These are phyloP conservation scores for Sakesphorus luctuosus DNA, from an alignment of 2,113 vertebrate genomes.

Conservation along the genomic window DNA sequence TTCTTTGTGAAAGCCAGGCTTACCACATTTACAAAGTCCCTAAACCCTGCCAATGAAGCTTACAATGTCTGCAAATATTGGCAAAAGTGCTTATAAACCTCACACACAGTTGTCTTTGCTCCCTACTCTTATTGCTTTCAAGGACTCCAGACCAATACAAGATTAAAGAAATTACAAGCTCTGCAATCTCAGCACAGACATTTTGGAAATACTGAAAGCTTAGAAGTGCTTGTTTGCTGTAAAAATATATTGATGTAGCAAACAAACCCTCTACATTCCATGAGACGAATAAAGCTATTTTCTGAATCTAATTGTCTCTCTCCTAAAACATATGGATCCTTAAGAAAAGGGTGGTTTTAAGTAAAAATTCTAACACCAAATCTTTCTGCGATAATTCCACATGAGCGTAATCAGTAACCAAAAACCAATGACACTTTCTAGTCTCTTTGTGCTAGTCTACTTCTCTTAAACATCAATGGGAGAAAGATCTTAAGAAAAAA, in stretches of 20 bases:
- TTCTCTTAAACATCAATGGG: background rate
- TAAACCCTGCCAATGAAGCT: conserved; percentile 18
- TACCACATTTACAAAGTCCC: conserved; percentile 28
- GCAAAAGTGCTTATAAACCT: conserved; percentile 31
- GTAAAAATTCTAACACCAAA: background rate
- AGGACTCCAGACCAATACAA: conserved; percentile 14
- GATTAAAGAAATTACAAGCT: conserved; percentile 33
- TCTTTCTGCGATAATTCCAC: background rate
- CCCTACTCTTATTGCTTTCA: conserved; percentile 18
- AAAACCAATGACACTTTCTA: background rate
- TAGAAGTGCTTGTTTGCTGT: conserved; percentile 1
- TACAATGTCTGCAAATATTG: conserved; percentile 51
- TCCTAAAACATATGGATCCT: background rate
- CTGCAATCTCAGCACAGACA: background rate
- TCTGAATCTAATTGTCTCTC: background rate
- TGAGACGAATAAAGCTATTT: background rate
- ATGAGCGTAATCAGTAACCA: background rate
- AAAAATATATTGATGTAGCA: conserved; percentile 17
- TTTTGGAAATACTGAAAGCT: conserved; percentile 21
- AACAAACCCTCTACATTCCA: background rate
- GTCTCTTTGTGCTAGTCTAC: background rate
- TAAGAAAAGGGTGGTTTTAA: background rate
- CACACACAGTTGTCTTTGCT: background rate
- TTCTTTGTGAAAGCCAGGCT: conserved; percentile 18
- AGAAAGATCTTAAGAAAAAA: background rate